Base-by-base conservation (phyloP, 2,113 vertebrate species). In the Microcebus lehilahytsara region DNA sequence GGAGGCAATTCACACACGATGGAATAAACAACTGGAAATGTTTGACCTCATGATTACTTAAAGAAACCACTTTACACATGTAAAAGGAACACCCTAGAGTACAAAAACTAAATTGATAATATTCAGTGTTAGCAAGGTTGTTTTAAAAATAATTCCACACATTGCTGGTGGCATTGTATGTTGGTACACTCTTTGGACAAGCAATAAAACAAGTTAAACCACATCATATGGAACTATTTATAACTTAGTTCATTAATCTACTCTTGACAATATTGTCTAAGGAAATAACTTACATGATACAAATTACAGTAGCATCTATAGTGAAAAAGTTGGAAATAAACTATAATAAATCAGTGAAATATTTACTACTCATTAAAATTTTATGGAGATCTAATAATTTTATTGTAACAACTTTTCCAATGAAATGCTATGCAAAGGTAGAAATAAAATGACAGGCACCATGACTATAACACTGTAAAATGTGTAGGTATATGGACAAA, bases 71-170 rank as follows among this genome's bases (percentile, higher is more conserved):
- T 91, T 88, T 62, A 91, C 3, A 90, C 34, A 9, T 64, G 66
- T 51, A 66, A 96, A 85, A 60, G 5, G 81, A 78, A 58, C 20
- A 74, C 13, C 37, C 40, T 27, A 40, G 10, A 64, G 34, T 16
- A 83, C 34, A 69, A 64, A 66, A 87, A 40, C 93, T 64, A 85
- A 97, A 67, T 46, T 84, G 37, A 51, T 86, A 87, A 74, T 80
- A 71, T 37, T 46, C 22, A 46, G 0, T n/a, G 51, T 9, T 32
- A 14, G n/a, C 22, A 46, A 93, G 7, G 4, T 66, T 93, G 2
- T 53, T 95, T 89, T 56, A 11, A 51, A 92, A 89, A 16, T 46
- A 81, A 87, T 67, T 64, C 17, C 49, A 46, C 88, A 81, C 34
- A 37, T 81, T 23, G 12, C 30, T 32, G 37, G 20, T 86, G 62